phyloP scores from a whole-genome alignment of 2,888 invertebrate genomes.

The Stenodera caucasica region DNA sequence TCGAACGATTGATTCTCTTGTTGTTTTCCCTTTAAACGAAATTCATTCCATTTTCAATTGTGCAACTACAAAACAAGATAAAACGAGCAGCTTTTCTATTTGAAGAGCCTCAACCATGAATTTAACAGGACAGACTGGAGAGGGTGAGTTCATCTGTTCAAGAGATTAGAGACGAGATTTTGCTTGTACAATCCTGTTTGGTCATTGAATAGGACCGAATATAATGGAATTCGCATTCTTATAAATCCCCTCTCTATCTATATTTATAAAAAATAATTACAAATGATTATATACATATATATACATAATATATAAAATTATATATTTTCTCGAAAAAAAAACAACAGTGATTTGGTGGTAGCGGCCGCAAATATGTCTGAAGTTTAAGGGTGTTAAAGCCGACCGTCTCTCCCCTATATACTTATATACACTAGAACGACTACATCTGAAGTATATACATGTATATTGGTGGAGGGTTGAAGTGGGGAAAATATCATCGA shows the following conservation, averaged over 20 bases:
- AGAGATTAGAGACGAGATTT: neutral
- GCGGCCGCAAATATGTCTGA: neutral
- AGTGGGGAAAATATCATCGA: conserved; percentile 29
- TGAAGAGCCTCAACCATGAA: neutral
- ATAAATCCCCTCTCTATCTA: too few species aligned
- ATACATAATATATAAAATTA: too few species aligned
- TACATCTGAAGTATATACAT: neutral
- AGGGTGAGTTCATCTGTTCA: neutral
- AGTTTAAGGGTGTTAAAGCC: neutral
- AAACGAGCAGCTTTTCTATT: neutral
- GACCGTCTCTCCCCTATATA: neutral
- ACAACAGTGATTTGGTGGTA: too few species aligned
- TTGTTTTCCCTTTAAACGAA: neutral
- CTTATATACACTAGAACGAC: neutral
- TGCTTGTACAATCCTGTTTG: neutral
- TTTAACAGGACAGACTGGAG: neutral
- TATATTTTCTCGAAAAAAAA: too few species aligned
- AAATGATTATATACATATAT: too few species aligned
- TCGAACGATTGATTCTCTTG: neutral
- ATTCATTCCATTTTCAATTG: neutral
- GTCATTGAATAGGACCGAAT: neutral
- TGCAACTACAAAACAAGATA: neutral
- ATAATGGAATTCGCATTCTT: neutral
- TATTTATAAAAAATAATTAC: too few species aligned
- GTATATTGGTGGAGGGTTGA: neutral